phyloP scores from a whole-genome alignment of 2,888 invertebrate genomes.

The Oscheius sp. region DNA sequence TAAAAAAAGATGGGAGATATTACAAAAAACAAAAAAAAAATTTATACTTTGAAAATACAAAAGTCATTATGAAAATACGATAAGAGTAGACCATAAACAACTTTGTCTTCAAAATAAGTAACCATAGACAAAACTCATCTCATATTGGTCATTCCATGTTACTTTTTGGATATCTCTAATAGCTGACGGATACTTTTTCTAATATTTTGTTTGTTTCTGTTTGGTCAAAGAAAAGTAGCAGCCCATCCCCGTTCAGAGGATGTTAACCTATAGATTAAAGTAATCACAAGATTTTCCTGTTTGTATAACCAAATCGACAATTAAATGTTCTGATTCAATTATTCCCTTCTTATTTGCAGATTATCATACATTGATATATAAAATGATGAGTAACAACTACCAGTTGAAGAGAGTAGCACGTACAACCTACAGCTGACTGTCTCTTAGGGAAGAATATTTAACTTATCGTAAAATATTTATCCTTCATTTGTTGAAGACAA shows the following conservation, averaged over 20 bases:
- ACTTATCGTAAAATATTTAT: background rate
- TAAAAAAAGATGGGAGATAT: too few relatives aligned
- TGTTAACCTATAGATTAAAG: background rate
- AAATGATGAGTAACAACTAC: background rate
- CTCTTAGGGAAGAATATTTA: background rate
- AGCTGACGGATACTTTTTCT: too few relatives aligned
- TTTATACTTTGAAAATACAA: too few relatives aligned
- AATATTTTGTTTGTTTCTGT: too few relatives aligned
- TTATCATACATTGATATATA: background rate
- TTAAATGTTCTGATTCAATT: background rate
- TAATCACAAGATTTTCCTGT: background rate
- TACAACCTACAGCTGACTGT: background rate
- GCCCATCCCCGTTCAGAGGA: background rate
- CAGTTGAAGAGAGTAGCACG: slow-evolving; percentile 4
- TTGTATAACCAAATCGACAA: background rate
- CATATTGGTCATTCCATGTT: too few relatives aligned
- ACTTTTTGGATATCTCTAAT: too few relatives aligned
- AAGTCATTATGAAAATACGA: too few relatives aligned
- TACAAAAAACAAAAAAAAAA: too few relatives aligned
- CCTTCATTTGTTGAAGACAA: slow-evolving; percentile 3
- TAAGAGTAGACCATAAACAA: too few relatives aligned
- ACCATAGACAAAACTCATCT: too few relatives aligned
- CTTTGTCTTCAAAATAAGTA: too few relatives aligned
- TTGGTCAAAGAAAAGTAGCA: background rate
- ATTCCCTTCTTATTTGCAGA: background rate